These are phyloP conservation scores for Bombyx huttoni DNA, from an alignment of 2,888 invertebrate species.

Conservation along the genomic window DNA sequence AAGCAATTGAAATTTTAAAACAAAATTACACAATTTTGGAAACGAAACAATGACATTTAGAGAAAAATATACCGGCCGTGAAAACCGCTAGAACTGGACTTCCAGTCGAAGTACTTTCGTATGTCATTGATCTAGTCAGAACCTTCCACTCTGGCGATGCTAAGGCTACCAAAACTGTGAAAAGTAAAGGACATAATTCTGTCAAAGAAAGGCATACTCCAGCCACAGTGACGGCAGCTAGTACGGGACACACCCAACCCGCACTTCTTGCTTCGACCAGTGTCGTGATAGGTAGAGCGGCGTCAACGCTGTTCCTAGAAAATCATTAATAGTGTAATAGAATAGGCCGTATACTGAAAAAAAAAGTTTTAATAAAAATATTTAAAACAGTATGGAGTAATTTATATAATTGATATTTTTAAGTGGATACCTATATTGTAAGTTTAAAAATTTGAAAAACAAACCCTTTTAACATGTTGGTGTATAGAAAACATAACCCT, in stretches of 20 bases:
- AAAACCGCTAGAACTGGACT: conserved; percentile 76
- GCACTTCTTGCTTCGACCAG: conserved; percentile 73
- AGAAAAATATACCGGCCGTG: conserved; percentile 60
- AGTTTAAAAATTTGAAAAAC: conserved; percentile 7
- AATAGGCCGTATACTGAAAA: no score
- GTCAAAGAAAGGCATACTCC: conserved; percentile 75
- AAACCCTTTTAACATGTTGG: conserved; percentile 62
- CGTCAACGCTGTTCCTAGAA: conserved; percentile 68
- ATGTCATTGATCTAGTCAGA: conserved; percentile 73
- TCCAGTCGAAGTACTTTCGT: conserved; percentile 73
- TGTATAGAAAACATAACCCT: conserved; percentile 54
- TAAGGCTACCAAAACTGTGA: conserved; percentile 65
- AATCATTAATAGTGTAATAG: conserved; percentile 1
- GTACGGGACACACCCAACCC: conserved; percentile 73
- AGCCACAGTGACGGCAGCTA: conserved; percentile 73
- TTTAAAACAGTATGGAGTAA: no score
- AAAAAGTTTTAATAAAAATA: neutral
- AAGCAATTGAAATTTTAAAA: conserved; percentile 8
- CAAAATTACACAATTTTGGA: neutral
- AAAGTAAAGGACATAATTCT: conserved; percentile 72
- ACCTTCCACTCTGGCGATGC: conserved; percentile 76
- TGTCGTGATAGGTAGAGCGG: conserved; percentile 72
- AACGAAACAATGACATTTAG: neutral
- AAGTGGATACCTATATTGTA: neutral
- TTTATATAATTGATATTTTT: neutral